phyloP scores from a whole-genome alignment of 1,140 invertebrate genomes.

The Antheraea pernyi region DNA sequence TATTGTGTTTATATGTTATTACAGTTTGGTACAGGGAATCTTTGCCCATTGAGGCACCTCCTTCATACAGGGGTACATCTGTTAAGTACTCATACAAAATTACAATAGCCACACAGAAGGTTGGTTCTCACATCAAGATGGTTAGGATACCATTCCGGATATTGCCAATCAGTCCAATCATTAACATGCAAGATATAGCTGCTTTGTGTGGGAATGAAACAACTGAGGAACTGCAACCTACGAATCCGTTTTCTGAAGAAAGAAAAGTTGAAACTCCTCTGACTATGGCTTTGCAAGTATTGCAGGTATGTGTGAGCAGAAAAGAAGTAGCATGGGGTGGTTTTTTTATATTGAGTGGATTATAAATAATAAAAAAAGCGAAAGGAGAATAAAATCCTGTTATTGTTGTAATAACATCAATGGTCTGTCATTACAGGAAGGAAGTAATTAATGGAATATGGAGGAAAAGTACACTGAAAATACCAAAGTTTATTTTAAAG shows the following conservation, averaged over 20 bases:
- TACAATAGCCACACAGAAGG: conserved; percentile 93
- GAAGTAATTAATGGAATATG: no score
- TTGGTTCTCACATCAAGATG: conserved; percentile 91
- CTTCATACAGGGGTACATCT: conserved; percentile 95
- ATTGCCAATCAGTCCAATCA: conserved; percentile 88
- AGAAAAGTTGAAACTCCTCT: conserved; percentile 90
- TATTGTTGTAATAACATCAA: no score
- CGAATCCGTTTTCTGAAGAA: conserved; percentile 94
- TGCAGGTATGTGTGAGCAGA: conserved; percentile 82
- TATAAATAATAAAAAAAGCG: no score
- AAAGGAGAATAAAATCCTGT: no score
- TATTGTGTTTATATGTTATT: conserved; percentile 18
- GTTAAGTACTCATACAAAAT: conserved; percentile 98
- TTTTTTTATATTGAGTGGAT: conserved; percentile 6
- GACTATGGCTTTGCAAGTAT: conserved; percentile 91
- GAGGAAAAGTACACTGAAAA: no score
- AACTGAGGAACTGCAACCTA: conserved; percentile 92
- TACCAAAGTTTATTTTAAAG: no score
- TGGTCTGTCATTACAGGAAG: no score
- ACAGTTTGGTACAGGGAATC: conserved; percentile 94
- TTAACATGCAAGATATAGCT: conserved; percentile 85
- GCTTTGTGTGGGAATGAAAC: conserved; percentile 87
- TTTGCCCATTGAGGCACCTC: conserved; percentile 93
- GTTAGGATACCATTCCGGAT: conserved; percentile 94
- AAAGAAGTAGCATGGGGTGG: background rate